Evolutionary conservation across 1,140 invertebrate species (phyloP).

Genomic region (Druon quercuslanigerum): DNA sequence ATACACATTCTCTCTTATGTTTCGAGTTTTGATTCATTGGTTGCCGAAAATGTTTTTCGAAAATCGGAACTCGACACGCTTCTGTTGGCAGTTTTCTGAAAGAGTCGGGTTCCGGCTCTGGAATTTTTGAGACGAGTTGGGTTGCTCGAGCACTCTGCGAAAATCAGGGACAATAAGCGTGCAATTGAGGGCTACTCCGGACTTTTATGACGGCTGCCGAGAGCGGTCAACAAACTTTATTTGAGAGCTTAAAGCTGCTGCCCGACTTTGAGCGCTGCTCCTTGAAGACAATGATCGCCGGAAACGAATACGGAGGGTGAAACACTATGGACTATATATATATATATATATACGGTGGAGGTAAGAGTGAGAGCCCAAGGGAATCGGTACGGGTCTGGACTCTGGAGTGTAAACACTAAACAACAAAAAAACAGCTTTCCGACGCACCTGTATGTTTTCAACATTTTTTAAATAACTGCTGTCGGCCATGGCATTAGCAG

Average conservation of each 20-base stretch:
- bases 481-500: background rate
- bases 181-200: background rate
- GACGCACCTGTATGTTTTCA: background rate
- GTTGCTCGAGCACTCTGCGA: background rate
- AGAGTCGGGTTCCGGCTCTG: no score
- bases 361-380: background rate
- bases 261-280: background rate
- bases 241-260: slow-evolving; percentile 26
- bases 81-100: no score
- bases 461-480: background rate
- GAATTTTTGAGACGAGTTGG: background rate
- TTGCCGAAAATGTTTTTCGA: no score
- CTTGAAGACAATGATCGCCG: slow-evolving; percentile 10
- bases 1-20: background rate
- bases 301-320: slow-evolving; percentile 7
- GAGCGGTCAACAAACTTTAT: slow-evolving; percentile 18
- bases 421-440: background rate
- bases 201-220: slow-evolving; percentile 23
- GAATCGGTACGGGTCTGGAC: background rate
- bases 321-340: slow-evolving; percentile 12
- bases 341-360: no score
- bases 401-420: background rate
- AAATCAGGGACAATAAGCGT: slow-evolving; percentile 8
- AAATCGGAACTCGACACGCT: no score
- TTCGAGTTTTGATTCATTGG: background rate